These are phyloP conservation scores for Pangasius sanitwongsei DNA, from an alignment of 2,797 vertebrate species.

Conservation along the genomic window DNA sequence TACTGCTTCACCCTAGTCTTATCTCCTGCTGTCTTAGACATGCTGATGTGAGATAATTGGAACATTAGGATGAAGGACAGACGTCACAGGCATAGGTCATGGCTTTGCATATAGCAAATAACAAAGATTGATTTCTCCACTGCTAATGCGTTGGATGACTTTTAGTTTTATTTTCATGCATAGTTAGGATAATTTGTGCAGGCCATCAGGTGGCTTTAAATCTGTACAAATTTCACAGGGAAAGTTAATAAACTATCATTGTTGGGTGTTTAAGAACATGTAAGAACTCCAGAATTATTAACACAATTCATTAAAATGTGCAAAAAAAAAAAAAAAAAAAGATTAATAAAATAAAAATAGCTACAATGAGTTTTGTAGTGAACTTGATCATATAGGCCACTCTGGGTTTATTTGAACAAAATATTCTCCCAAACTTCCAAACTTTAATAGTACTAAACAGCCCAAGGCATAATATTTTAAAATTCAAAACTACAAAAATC, in stretches of 20 bases:
- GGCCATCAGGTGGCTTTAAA: not conserved
- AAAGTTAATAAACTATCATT: no score
- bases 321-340: not conserved
- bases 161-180: not conserved
- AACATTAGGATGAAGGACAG: conserved; percentile 7
- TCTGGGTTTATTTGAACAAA: not conserved
- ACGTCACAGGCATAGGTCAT: not conserved
- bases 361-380: not conserved
- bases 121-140: not conserved
- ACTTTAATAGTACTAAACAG: not conserved
- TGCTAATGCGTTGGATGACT: not conserved
- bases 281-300: not conserved
- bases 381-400: not conserved
- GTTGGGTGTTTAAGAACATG: no score
- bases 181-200: not conserved
- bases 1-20: conserved; percentile 1
- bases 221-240: not conserved
- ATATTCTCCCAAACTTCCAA: not conserved
- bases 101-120: not conserved
- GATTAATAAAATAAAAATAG: not conserved
- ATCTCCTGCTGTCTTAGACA: conserved; percentile 18
- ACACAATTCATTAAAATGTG: not conserved
- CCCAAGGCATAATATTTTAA: not conserved
- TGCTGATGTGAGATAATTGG: conserved; percentile 10
- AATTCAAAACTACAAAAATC: not conserved